Percentiles rank a stretch among this genome's conserved stretches.
Conservation (phyloP, 2,797 vertebrate species). For the Lacerta agilis region DNA sequence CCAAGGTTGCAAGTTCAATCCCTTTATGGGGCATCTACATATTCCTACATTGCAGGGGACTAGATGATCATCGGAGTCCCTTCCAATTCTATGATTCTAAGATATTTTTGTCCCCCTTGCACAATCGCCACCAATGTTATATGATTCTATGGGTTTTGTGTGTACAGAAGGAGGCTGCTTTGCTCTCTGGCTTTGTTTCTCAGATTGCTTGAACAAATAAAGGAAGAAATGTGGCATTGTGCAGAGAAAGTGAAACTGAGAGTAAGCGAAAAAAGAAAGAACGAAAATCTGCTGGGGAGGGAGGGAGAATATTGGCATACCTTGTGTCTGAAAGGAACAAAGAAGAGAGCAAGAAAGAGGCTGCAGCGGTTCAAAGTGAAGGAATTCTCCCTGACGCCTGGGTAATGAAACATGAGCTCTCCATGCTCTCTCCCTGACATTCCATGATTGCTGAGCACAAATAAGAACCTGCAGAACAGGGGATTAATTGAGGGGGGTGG, state of each 20-base stretch:
- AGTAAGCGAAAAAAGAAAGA: neutral
- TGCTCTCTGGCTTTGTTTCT: neutral
- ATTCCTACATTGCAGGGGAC: too few relatives aligned
- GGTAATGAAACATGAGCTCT: neutral
- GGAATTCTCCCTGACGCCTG: slow-evolving; percentile 9
- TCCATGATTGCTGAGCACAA: neutral
- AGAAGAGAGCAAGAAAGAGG: neutral
- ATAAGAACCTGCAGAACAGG: slow-evolving; percentile 32
- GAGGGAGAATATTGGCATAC: neutral
- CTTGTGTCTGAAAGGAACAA: neutral
- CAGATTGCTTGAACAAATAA: slow-evolving; percentile 13
- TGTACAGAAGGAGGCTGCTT: neutral
- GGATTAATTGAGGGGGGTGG: neutral
- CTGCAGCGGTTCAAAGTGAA: neutral
- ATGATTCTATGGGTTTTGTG: neutral
- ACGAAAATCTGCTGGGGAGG: neutral
- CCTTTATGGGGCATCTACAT: too few relatives aligned
- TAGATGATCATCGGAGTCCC: too few relatives aligned
- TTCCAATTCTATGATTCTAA: too few relatives aligned
- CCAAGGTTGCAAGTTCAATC: too few relatives aligned
- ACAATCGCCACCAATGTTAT: neutral
- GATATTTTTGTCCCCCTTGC: neutral
- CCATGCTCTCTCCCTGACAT: neutral
- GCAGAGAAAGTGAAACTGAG: neutral
- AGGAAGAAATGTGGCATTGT: slow-evolving; percentile 8